A percentile compares a stretch with the other conserved stretches of the same genome.
Evolutionary conservation across 2,113 vertebrate genomes (phyloP).

Genomic region (Scartelaos histophorus): DNA sequence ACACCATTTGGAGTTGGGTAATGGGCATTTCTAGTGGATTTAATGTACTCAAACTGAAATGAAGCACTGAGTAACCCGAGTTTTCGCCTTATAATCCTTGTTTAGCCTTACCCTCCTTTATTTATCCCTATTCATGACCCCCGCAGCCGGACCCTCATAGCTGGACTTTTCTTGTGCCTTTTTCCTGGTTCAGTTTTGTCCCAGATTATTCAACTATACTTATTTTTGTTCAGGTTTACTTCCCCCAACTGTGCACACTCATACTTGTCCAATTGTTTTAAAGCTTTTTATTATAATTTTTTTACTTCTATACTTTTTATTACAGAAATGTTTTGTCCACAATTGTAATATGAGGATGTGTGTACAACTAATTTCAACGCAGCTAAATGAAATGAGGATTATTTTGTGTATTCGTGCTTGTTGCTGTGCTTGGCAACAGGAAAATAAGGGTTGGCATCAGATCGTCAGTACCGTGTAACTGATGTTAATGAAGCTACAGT

Average conservation of each 20-base stretch:
- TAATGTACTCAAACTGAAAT: not conserved
- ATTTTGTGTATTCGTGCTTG: conserved; percentile 51
- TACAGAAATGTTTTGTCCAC: conserved; percentile 22
- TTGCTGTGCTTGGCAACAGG: conserved; percentile 55
- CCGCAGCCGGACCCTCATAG: conserved; percentile 15
- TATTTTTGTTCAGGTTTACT: not conserved
- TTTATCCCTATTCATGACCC: too few relatives aligned
- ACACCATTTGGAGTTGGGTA: not conserved
- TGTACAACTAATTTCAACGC: conserved; percentile 35
- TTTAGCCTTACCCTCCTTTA: conserved; percentile 42
- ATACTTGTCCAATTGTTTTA: conserved; percentile 15
- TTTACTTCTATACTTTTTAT: not conserved
- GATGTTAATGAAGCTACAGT: not conserved
- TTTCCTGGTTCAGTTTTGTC: conserved; percentile 41
- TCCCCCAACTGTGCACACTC: not conserved
- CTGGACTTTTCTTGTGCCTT: conserved; percentile 66
- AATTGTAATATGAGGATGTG: conserved; percentile 31
- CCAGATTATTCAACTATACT: not conserved
- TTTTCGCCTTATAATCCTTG: conserved; percentile 49
- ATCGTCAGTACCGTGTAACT: conserved; percentile 8
- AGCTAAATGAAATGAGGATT: conserved; percentile 28
- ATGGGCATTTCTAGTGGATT: not conserved
- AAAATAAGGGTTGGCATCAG: conserved; percentile 5
- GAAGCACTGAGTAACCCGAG: not conserved
- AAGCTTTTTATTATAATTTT: conserved; percentile 17